phyloP scores from a whole-genome alignment of 2,888 invertebrate species.

The Darwinula stevensoni region DNA sequence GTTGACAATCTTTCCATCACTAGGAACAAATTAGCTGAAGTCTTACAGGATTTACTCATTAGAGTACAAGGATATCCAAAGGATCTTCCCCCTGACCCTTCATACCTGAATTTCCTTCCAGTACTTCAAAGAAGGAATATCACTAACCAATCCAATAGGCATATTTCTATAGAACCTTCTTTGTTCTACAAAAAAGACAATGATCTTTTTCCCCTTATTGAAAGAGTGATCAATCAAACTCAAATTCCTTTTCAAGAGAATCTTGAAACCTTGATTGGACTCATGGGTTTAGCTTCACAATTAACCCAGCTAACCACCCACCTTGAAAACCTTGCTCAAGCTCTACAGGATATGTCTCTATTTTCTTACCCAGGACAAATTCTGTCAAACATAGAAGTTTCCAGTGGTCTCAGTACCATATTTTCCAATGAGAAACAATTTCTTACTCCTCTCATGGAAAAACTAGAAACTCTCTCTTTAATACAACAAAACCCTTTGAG shows the following conservation, averaged over 20 bases:
- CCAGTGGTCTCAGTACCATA: too few species aligned
- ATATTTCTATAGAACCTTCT: constrained; percentile 2
- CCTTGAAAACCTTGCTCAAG: too few species aligned
- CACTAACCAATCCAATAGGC: constrained; percentile 1
- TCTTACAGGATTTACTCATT: constrained; percentile 2
- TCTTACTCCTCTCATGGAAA: too few species aligned
- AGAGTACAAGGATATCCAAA: constrained; percentile 2
- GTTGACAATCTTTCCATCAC: constrained; percentile 1
- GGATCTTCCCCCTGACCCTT: constrained; percentile 2
- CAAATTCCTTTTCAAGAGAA: constrained; percentile 2
- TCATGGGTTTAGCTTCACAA: constrained; percentile 2
- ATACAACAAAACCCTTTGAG: too few species aligned
- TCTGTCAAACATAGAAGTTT: too few species aligned
- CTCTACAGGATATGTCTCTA: too few species aligned
- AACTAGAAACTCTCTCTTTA: too few species aligned
- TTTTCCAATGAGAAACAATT: too few species aligned
- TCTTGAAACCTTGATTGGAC: constrained; percentile 1
- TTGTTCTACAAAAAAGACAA: constrained; percentile 1
- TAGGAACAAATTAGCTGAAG: constrained; percentile 1
- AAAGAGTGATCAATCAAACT: background rate
- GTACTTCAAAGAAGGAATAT: constrained; percentile 1
- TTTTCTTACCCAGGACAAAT: too few species aligned
- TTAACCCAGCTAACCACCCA: constrained; percentile 1
- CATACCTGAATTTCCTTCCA: constrained; percentile 1
- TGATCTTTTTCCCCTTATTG: constrained; percentile 1